Evolutionary conservation across 2,888 invertebrate species (phyloP).

Genomic region (Hydroisotoma schaefferi): DNA sequence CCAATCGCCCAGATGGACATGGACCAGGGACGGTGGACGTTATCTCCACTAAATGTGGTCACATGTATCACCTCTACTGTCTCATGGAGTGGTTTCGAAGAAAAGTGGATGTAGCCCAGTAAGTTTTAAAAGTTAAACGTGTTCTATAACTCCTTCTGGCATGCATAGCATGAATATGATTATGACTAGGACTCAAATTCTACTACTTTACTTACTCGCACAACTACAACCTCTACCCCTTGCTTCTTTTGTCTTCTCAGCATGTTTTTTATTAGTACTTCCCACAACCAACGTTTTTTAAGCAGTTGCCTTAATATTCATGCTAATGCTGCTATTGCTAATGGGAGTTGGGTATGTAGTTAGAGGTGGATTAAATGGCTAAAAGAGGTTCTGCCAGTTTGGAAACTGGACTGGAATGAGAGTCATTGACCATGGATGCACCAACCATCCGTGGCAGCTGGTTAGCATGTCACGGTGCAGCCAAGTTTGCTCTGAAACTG

Average conservation of each 20-base stretch:
- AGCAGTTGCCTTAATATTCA: too few species aligned
- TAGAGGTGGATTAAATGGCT: background rate
- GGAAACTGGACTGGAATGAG: slow-evolving; percentile 13
- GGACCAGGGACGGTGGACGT: slow-evolving; percentile 39
- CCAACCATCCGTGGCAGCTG: slow-evolving; percentile 10
- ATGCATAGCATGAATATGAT: too few species aligned
- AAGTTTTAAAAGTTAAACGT: too few species aligned
- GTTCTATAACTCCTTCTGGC: too few species aligned
- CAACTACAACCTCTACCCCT: background rate
- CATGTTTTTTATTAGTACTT: slow-evolving; percentile 4
- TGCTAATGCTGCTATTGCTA: too few species aligned
- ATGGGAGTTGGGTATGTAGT: background rate
- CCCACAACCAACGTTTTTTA: background rate
- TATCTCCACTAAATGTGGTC: slow-evolving; percentile 44
- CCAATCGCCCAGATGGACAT: slow-evolving; percentile 42
- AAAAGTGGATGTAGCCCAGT: slow-evolving; percentile 42
- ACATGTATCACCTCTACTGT: slow-evolving; percentile 40
- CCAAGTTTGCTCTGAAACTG: background rate
- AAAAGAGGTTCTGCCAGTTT: slow-evolving; percentile 4
- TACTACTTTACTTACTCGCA: background rate
- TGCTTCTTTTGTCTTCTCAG: background rate
- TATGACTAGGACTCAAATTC: too few species aligned
- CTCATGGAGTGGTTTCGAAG: slow-evolving; percentile 44
- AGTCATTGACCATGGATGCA: slow-evolving; percentile 16
- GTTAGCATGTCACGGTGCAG: slow-evolving; percentile 4